Base-by-base conservation (phyloP, 2,113 vertebrate species). In the Corvus cornix region DNA sequence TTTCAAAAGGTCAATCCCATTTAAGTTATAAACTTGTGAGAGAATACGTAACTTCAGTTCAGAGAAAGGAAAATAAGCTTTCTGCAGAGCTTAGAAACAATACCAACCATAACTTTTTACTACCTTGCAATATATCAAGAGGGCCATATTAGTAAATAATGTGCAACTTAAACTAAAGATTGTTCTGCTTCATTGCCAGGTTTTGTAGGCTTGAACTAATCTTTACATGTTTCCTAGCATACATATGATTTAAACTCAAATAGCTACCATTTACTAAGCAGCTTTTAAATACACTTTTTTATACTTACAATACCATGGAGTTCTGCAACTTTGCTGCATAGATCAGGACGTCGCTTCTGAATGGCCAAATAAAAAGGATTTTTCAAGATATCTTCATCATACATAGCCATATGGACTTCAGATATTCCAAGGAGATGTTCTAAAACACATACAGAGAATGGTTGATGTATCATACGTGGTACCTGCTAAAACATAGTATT, bases 301-400 rank as follows among this genome's bases (percentile, higher is more conserved):
- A 31, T 77, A 98, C 99, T 99, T 98, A 99, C 99, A 64, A 99
- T 98, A 94, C 99, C 99, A 70, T 98, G 99, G 15, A 98, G 89
- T 75, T 99, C 98, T 39, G 99, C 99, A 87, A 98, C 99, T 90
- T 96, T 98, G 87, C 93, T 97, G 95, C 98, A 99, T 8, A 99
- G 98, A 94, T 99, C 99, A 9, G 99, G 99, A 68, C 98, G 98
- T 84, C 97, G 98, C 95, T 99, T 99, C 96, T 99, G 98, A 95
- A 99, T 96, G 39, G 99, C 98, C 98, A 99, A 75, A 97, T 99
- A 99, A 97, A 99, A 99, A 58, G 98, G 98, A 89, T 99, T 99
- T 97, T 98, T 99, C 97, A 98, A 97, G 97, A 99, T 98, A 96
- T 99, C 98, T 97, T 99, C 99, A 98, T 99, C 99, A 98, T 99